Evolutionary conservation across 2,113 vertebrate genomes (phyloP).

Genomic region (Austrofundulus limnaeus): DNA sequence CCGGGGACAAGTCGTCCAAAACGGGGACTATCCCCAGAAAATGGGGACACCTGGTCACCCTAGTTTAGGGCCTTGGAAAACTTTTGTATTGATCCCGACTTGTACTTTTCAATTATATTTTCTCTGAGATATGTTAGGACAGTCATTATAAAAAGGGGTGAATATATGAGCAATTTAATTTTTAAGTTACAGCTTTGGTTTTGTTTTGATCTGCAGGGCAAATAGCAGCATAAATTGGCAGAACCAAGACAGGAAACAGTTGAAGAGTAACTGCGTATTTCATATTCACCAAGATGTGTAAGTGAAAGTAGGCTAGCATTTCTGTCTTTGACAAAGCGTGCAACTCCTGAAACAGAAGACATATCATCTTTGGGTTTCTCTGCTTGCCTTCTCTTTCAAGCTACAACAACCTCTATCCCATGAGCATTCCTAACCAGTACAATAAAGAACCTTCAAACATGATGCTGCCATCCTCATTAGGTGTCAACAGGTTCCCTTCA

Average conservation of each 20-base stretch:
- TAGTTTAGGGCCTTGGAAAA: too few relatives aligned
- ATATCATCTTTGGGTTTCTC: conserved; percentile 4
- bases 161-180: too few relatives aligned
- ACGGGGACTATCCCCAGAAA: too few relatives aligned
- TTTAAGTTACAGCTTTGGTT: too few relatives aligned
- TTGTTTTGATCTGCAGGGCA: conserved; percentile 10
- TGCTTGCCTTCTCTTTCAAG: conserved; percentile 14
- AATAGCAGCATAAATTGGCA: conserved; percentile 1
- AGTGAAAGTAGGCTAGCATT: conserved; percentile 8
- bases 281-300: conserved; percentile 8
- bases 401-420: conserved; percentile 4
- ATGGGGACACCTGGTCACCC: too few relatives aligned
- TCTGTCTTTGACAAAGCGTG: conserved; percentile 25
- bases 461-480: conserved; percentile 5
- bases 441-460: conserved; percentile 19
- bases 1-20: too few relatives aligned
- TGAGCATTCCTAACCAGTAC: conserved; percentile 7
- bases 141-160: too few relatives aligned
- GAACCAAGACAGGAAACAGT: conserved; percentile 9
- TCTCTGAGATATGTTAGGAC: too few relatives aligned
- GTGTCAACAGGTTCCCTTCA: conserved; percentile 1
- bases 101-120: too few relatives aligned
- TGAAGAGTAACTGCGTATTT: conserved; percentile 12
- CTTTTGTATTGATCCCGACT: too few relatives aligned
- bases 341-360: conserved; percentile 12